Evolutionary conservation across 2,888 invertebrate species (phyloP).

Genomic region (Tachina grossa): DNA sequence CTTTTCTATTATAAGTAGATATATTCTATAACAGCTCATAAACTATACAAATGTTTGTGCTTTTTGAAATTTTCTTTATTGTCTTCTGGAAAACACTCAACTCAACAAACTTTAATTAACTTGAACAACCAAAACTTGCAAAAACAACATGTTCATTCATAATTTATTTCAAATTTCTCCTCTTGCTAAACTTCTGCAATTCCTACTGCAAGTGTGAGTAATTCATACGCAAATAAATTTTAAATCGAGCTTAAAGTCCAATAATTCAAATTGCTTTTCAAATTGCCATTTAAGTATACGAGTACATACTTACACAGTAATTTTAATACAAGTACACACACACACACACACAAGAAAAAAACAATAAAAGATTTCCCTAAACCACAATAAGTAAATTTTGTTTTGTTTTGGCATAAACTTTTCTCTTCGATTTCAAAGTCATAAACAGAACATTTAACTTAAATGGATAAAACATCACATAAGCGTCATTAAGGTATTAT

Average conservation of each 20-base stretch:
- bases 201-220: slow-evolving; percentile 2
- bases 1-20: too few relatives aligned
- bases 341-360: neutral
- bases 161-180: neutral
- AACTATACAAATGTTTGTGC: too few relatives aligned
- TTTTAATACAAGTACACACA: neutral
- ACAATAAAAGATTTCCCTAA: slow-evolving; percentile 37
- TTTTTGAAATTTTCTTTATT: too few relatives aligned
- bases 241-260: slow-evolving; percentile 38
- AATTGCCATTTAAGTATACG: neutral
- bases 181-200: neutral
- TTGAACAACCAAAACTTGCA: neutral
- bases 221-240: slow-evolving; percentile 34
- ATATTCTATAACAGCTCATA: too few relatives aligned
- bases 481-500: slow-evolving; percentile 61
- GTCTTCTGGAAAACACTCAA: too few relatives aligned
- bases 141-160: too few relatives aligned
- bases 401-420: slow-evolving; percentile 35
- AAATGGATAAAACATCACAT: slow-evolving; percentile 58
- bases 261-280: slow-evolving; percentile 44
- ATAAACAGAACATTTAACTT: neutral
- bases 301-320: slow-evolving; percentile 13
- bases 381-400: slow-evolving; percentile 41
- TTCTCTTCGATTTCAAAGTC: slow-evolving; percentile 12
- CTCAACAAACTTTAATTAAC: neutral